These are phyloP conservation scores for Hemaris fuciformis DNA, from an alignment of 2,888 invertebrate species.

Conservation along the genomic window DNA sequence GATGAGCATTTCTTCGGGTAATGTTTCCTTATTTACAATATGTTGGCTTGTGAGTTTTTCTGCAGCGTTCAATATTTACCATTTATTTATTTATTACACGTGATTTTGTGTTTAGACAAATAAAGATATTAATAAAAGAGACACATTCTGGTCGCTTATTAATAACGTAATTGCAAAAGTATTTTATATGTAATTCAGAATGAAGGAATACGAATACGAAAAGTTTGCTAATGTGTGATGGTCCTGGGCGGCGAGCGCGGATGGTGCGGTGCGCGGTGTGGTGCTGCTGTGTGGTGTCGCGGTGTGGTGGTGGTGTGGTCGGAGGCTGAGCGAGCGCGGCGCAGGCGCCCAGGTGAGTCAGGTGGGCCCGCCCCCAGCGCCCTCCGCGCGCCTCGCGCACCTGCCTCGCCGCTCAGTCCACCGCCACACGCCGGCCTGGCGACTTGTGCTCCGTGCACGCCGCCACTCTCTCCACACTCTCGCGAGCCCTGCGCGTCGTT, in stretches of 20 bases:
- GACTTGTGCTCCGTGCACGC: constrained; percentile 79
- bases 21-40: constrained; percentile 50
- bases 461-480: constrained; percentile 78
- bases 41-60: constrained; percentile 38
- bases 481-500: constrained; percentile 77
- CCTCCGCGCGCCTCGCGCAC: constrained; percentile 71
- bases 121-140: no score
- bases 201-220: no score
- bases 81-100: not conserved
- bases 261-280: constrained; percentile 15
- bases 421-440: constrained; percentile 70
- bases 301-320: constrained; percentile 28
- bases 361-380: constrained; percentile 78
- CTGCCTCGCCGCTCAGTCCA: constrained; percentile 71
- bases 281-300: constrained; percentile 28
- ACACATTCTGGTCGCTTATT: no score
- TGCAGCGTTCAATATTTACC: constrained; percentile 16
- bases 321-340: constrained; percentile 69
- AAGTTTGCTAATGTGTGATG: not conserved
- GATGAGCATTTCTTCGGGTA: constrained; percentile 51
- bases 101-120: not conserved
- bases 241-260: constrained; percentile 25
- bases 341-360: constrained; percentile 80
- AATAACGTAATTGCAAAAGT: no score
- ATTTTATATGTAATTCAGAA: no score